Evolutionary conservation across 2,113 vertebrate genomes (phyloP), one percentile per base, ranked within the genome.

Genomic region (Sorex fumeus): DNA sequence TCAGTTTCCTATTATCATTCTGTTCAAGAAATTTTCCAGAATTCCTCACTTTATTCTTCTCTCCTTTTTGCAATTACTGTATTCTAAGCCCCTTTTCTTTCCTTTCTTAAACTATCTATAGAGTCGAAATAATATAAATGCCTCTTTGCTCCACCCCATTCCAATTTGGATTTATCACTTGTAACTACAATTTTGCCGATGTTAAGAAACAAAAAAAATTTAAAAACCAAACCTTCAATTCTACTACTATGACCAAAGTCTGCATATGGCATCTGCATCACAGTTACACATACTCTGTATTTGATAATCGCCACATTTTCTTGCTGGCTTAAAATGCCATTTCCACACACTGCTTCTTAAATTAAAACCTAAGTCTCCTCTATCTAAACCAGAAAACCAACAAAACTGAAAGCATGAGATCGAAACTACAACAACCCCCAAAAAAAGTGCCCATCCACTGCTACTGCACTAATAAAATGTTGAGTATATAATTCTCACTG

Each of bases 291-390:
- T 62, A 23, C 60, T 62, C 60, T 62, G 18, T 62, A 62, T 72
- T 81, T 28, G 11, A 4, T 69, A 60, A 84, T 71, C 57, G 32
- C 64, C 23, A 40, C 79, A 78, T 34, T 57, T 19, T 71, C 32
- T 75, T n/a, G 40, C 40, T 40, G 32, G 84, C n/a, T 47, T n/a
- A n/a, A 91, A 91, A 79, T 67, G n/a, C 79, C 36, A 30, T 92
- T 79, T 86, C 27, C 3, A 71, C 40, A 66, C 36, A 91, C 5
- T 77, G 34, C 62, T 71, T 83, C 34, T 12, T 43, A 87, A 36
- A 13, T 62, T 76, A 72, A 85, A 88, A 74, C 23, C 30, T 88
- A 64, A 86, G 36, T 23, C 71, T 19, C 53, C 53, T 18, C 5
- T 57, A 57, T 57, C 53, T 57, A 13, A 57, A 21, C 19, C 53